phyloP scores from a whole-genome alignment of 2,113 vertebrate genomes.

The Ariopsis seemanni region DNA sequence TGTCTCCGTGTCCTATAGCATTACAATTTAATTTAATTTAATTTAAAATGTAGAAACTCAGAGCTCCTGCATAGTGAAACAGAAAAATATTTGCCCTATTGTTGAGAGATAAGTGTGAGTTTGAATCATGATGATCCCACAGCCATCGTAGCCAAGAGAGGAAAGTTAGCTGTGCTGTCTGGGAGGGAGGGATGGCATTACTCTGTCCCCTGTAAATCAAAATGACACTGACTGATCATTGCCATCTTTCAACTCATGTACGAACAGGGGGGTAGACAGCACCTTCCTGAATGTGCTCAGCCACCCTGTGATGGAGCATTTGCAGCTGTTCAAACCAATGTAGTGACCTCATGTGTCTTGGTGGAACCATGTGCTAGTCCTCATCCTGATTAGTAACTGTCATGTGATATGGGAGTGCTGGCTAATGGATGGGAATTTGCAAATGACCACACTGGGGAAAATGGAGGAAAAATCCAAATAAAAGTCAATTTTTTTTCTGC shows the following conservation, averaged over 20 bases:
- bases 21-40: background rate
- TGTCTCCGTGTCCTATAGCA: background rate
- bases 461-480: background rate
- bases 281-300: background rate
- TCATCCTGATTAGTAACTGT: background rate
- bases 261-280: background rate
- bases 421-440: background rate
- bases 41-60: background rate
- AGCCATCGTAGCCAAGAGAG: background rate
- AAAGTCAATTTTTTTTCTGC: background rate
- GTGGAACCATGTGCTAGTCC: background rate
- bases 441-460: background rate
- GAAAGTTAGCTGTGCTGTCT: background rate
- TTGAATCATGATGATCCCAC: background rate
- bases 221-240: background rate
- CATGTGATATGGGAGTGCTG: background rate
- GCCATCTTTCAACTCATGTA: background rate
- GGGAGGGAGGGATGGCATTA: background rate
- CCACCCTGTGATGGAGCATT: background rate
- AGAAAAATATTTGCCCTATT: background rate
- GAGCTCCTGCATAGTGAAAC: background rate
- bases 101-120: background rate
- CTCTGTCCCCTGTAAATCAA: background rate
- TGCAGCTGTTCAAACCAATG: background rate
- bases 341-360: background rate